phyloP scores from a whole-genome alignment of 2,888 invertebrate species.

The Deilephila porcellus region DNA sequence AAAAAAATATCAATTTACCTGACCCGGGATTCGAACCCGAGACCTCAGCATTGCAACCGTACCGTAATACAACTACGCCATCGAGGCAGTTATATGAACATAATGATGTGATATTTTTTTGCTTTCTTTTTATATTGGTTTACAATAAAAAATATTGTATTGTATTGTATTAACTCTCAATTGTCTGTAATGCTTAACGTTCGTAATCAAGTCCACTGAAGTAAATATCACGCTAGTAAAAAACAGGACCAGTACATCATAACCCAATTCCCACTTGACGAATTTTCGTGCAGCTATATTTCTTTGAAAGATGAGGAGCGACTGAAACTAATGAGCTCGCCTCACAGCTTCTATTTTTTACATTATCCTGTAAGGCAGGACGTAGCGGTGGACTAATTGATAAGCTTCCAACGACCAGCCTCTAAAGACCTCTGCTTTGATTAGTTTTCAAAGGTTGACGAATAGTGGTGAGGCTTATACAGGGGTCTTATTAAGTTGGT shows the following conservation, averaged over 20 bases:
- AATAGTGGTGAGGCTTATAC: background rate
- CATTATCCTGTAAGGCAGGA: background rate
- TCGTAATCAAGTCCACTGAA: background rate
- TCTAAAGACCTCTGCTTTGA: background rate
- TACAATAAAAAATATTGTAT: too few species aligned
- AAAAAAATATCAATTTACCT: too few species aligned
- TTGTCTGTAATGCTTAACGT: background rate
- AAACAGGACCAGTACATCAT: background rate
- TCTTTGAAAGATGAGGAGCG: constrained; percentile 1
- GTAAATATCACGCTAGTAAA: too few species aligned
- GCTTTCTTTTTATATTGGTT: too few species aligned
- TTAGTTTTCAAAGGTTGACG: background rate
- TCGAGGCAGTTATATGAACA: too few species aligned
- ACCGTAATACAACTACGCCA: too few species aligned
- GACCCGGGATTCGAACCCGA: too few species aligned
- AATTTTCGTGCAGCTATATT: background rate
- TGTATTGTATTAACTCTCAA: too few species aligned
- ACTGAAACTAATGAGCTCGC: constrained; percentile 4
- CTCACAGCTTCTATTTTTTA: background rate
- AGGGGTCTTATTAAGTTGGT: background rate
- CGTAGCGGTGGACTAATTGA: background rate
- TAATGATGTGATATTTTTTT: too few species aligned
- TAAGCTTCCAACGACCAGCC: background rate
- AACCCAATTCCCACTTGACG: background rate
- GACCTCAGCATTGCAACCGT: too few species aligned